Percentiles rank a stretch among this genome's conserved stretches.
These are phyloP conservation scores for Lacerta viridis DNA, from an alignment of 2,797 vertebrate species.

Conservation along the genomic window DNA sequence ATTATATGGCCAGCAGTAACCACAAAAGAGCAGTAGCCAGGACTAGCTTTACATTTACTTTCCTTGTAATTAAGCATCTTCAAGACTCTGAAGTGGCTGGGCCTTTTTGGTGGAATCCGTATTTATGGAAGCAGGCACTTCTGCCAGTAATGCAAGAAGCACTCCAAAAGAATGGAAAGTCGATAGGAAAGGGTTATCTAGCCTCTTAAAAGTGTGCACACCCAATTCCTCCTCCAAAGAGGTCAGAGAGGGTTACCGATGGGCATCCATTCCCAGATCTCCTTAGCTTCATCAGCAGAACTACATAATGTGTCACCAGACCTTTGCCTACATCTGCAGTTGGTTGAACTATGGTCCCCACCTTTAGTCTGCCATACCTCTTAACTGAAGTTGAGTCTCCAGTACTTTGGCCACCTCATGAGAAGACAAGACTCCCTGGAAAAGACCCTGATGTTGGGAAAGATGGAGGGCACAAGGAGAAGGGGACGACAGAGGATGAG, in stretches of 20 bases:
- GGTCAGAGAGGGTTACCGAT: not conserved
- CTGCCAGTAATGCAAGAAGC: slow-evolving; percentile 45
- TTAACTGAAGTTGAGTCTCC: too few relatives aligned
- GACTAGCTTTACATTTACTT: slow-evolving; percentile 79
- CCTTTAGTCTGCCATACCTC: too few relatives aligned
- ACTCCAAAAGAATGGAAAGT: slow-evolving; percentile 43
- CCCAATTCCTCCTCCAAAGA: not conserved
- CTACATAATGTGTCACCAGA: not conserved
- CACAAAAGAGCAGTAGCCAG: slow-evolving; percentile 77
- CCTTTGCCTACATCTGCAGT: not conserved
- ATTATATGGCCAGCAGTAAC: slow-evolving; percentile 81
- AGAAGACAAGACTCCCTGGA: too few relatives aligned
- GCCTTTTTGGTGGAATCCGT: slow-evolving; percentile 74
- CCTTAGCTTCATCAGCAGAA: not conserved
- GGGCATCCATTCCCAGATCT: not conserved
- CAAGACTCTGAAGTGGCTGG: slow-evolving; percentile 75
- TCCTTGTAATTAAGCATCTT: slow-evolving; percentile 79
- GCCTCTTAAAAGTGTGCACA: slow-evolving; percentile 31
- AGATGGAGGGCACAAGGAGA: too few relatives aligned
- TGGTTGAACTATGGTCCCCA: not conserved
- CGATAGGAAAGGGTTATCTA: slow-evolving; percentile 56
- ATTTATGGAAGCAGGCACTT: slow-evolving; percentile 70
- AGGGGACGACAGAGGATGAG: too few relatives aligned
- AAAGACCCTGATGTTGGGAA: too few relatives aligned
- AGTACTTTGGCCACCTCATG: too few relatives aligned